phyloP scores from a whole-genome alignment of 2,113 vertebrate species.

The Rhipidura dahli region DNA sequence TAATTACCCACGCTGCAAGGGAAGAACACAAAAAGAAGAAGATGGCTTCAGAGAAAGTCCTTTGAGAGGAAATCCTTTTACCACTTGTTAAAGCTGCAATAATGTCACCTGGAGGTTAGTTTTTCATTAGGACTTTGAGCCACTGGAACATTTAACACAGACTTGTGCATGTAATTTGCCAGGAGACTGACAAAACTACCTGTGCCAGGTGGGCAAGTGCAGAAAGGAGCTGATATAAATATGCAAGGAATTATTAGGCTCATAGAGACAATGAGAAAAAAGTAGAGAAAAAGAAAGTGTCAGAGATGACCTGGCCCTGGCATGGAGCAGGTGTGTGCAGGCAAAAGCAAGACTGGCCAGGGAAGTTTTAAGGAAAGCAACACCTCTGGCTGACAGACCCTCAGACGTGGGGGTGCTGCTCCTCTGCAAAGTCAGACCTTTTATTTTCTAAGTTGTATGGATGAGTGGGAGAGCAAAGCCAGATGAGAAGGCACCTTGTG shows the following conservation, averaged over 20 bases:
- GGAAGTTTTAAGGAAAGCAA: neutral
- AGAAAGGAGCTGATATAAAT: neutral
- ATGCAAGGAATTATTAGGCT: neutral
- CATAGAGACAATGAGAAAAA: neutral
- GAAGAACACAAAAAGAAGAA: constrained; percentile 7
- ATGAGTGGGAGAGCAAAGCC: neutral
- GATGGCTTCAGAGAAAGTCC: constrained; percentile 27
- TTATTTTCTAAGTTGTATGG: neutral
- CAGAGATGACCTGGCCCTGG: neutral
- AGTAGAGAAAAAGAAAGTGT: neutral
- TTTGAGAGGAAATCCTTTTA: constrained; percentile 27
- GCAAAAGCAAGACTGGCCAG: neutral
- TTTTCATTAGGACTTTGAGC: neutral
- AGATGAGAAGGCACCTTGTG: neutral
- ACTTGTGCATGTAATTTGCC: neutral
- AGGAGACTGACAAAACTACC: neutral
- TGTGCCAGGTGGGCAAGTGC: neutral
- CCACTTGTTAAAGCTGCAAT: neutral
- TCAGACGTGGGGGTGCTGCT: neutral
- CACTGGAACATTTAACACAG: neutral
- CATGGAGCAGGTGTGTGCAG: neutral
- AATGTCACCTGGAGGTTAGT: constrained; percentile 6
- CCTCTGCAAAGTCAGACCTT: neutral
- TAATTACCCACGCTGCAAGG: constrained; percentile 34
- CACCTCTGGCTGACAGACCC: rapidly evolving